Evolutionary conservation across 2,113 vertebrate genomes (phyloP), one percentile per base, ranked within the genome.

Genomic region (Malurus cyaneus): DNA sequence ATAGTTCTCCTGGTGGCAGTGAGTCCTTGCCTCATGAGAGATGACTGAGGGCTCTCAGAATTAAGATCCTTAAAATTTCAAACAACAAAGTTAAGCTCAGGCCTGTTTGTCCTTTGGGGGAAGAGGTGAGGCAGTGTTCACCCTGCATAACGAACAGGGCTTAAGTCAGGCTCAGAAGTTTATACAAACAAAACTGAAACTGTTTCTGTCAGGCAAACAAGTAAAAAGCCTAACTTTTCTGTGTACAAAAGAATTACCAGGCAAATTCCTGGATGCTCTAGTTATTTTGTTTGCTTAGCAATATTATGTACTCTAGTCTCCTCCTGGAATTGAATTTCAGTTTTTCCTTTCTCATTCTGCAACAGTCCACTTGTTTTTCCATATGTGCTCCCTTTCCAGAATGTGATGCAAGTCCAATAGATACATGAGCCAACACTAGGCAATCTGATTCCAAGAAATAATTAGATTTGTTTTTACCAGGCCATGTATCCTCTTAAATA

Each of bases 281-380:
- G 29, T 72, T 80, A 36, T 53, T 93, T 86, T 91, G 31, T 73
- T 95, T 80, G 42, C 26, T 92, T 92, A 83, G 46, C 23, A 31
- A n/a, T 78, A 60, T 92, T 46, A 77, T 21, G 25, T 15, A 39
- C n/a, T 70, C 31, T 34, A 57, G 29, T 46, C 31, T 76, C 62
- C 24, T 65, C 17, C 42, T 50, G 42, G 32, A 86, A 89, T 10
- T 83, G 47, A 86, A 50, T 86, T 94, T 73, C 47, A 85, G 20
- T 36, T 74, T 54, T 74, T 39, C 11, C 18, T 62, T 89, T 80
- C 76, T 77, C 46, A 42, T 80, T 93, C 54, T 86, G 62, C 41
- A 41, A 15, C 26, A 53, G 28, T 41, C 80, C 56, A 90, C 14
- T 50, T 88, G 54, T 36, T 56, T 80, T 82, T 73, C 76, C 50